Percentiles rank a stretch among this genome's conserved stretches.
Evolutionary conservation across 2,888 invertebrate genomes (phyloP).

Genomic region (Callyntrura sp.): DNA sequence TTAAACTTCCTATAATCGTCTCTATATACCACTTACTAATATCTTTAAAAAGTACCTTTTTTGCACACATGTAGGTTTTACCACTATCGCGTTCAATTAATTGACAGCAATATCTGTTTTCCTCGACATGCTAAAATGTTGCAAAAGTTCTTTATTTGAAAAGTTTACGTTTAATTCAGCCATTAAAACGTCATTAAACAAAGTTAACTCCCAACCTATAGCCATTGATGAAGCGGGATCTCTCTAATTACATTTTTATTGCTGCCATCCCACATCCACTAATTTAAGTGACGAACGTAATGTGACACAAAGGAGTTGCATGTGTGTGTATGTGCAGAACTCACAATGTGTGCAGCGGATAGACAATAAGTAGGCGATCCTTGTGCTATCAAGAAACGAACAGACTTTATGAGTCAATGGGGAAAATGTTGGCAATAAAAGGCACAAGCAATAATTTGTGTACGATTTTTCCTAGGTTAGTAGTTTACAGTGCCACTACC

Average conservation of each 20-base stretch:
- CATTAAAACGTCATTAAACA: constrained; percentile 12
- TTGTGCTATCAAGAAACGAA: not conserved
- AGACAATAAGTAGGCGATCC: not conserved
- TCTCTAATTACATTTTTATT: constrained; percentile 58
- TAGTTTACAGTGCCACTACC: constrained; percentile 64
- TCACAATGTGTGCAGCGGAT: not conserved
- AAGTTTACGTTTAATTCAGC: not conserved
- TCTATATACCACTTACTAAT: too few species aligned
- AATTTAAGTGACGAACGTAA: not conserved
- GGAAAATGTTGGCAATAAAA: constrained; percentile 8
- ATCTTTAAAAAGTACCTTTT: too few species aligned
- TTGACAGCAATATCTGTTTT: too few species aligned
- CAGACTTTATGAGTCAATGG: constrained; percentile 1
- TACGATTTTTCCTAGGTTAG: constrained; percentile 65
- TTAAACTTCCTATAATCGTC: too few species aligned
- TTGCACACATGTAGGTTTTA: too few species aligned
- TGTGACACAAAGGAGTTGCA: constrained; percentile 1
- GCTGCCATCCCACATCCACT: not conserved
- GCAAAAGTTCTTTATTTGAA: not conserved
- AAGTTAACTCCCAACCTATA: not conserved
- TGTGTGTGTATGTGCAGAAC: not conserved
- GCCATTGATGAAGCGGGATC: constrained; percentile 11
- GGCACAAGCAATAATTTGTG: constrained; percentile 15
- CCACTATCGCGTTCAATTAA: too few species aligned
- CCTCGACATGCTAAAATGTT: too few species aligned